Conservation (phyloP, 2,113 vertebrate species). For the Cyprinus carpio region DNA sequence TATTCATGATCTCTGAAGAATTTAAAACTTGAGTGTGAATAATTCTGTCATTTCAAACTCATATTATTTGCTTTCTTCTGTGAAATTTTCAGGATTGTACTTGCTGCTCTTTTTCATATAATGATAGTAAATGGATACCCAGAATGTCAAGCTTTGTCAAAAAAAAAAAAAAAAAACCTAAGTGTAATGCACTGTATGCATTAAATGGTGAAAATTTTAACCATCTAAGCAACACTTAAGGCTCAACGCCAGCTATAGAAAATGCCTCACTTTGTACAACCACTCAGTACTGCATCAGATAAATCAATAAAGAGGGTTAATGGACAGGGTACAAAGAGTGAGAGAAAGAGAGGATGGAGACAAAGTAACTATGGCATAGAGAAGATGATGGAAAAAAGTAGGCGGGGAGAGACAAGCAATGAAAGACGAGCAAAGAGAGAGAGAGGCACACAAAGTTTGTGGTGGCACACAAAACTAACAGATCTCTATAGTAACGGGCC, state of each 20-base stretch:
- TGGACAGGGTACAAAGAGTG: not conserved
- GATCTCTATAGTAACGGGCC: conserved; percentile 49
- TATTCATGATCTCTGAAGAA: not conserved
- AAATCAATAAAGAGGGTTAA: conserved; percentile 35
- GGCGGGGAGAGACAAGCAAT: not conserved
- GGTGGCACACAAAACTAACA: conserved; percentile 36
- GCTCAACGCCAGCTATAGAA: conserved; percentile 11
- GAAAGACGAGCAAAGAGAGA: conserved; percentile 2
- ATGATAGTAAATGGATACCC: not conserved
- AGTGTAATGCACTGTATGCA: not conserved
- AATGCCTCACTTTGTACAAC: conserved; percentile 26
- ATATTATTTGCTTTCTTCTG: not conserved
- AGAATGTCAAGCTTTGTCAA: not conserved
- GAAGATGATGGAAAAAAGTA: not conserved
- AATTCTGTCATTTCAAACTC: not conserved
- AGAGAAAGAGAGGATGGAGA: conserved; percentile 11
- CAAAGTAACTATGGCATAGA: conserved; percentile 6
- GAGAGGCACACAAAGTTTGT: not conserved
- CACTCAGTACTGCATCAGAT: conserved; percentile 31
- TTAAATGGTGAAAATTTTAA: conserved; percentile 27
- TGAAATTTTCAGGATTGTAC: not conserved
- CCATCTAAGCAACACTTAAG: conserved; percentile 21
- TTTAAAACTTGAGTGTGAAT: conserved; percentile 16
- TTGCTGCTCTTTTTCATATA: not conserved
- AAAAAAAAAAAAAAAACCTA: no score